Percentiles rank a stretch among this genome's conserved stretches.
Conservation (phyloP, 2,888 invertebrate species). For the Dryobotodes eremita region DNA sequence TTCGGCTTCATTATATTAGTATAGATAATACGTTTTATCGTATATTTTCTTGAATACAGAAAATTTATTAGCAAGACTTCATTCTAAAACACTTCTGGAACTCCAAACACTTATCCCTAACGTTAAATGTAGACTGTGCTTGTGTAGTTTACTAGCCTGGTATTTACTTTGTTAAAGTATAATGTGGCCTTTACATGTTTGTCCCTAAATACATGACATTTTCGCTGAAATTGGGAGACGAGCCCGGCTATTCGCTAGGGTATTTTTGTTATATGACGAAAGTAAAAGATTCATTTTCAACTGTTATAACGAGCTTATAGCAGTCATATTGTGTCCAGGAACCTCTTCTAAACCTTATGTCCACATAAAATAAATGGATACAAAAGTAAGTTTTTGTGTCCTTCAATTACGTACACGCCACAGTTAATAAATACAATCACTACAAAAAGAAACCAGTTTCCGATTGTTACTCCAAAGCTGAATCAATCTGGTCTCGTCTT, state of each 20-base stretch:
- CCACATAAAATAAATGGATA: background rate
- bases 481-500: conserved; percentile 30
- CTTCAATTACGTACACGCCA: background rate
- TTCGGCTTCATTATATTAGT: too few relatives aligned
- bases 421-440: background rate
- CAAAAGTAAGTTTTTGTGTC: background rate
- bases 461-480: conserved; percentile 7
- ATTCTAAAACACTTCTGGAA: background rate
- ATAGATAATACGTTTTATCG: too few relatives aligned
- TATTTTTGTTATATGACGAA: conserved; percentile 13
- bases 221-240: conserved; percentile 37
- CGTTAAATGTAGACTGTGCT: background rate
- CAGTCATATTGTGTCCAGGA: background rate
- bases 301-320: background rate
- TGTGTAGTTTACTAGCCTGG: background rate
- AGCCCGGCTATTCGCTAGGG: conserved; percentile 19
- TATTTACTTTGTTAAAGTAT: background rate
- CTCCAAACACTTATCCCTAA: background rate
- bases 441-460: conserved; percentile 13
- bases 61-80: background rate
- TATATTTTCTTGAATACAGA: background rate
- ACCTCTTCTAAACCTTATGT: background rate
- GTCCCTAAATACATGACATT: conserved; percentile 36
- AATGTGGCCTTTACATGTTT: conserved; percentile 23
- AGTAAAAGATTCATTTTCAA: conserved; percentile 14